Conservation (phyloP, 2,888 invertebrate species). For the Marronus borbonicus region DNA sequence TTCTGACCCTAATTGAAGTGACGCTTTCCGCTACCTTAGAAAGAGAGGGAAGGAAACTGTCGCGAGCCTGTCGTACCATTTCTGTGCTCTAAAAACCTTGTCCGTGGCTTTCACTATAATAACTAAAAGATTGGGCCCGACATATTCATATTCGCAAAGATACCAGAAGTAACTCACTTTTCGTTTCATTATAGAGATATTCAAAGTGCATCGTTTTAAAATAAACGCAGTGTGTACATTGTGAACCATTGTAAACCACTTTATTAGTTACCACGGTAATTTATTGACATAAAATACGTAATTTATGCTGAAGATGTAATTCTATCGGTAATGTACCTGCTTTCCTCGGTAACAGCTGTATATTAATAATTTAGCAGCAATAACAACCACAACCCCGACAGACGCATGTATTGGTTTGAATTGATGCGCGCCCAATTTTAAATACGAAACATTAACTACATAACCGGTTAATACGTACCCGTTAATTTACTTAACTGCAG, state of each 20-base stretch:
- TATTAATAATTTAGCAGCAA: not conserved
- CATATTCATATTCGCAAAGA: too few species aligned
- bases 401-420: slow-evolving; percentile 24
- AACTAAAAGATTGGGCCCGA: too few species aligned
- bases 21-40: too few species aligned
- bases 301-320: slow-evolving; percentile 20
- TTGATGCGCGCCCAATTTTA: slow-evolving; percentile 28
- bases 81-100: too few species aligned
- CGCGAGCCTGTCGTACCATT: too few species aligned
- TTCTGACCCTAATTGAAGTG: too few species aligned
- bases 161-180: too few species aligned
- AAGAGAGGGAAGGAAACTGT: too few species aligned
- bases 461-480: slow-evolving; percentile 24
- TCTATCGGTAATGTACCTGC: not conserved
- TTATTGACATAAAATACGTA: slow-evolving; percentile 12
- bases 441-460: slow-evolving; percentile 23
- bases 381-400: slow-evolving; percentile 7
- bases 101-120: too few species aligned
- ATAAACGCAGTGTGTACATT: not conserved
- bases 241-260: slow-evolving; percentile 6
- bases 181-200: too few species aligned
- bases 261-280: slow-evolving; percentile 12
- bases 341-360: slow-evolving; percentile 4
- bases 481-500: slow-evolving; percentile 34
- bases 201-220: too few species aligned